phyloP scores from a whole-genome alignment of 1,140 invertebrate genomes.

The Trichonephila clavipes region DNA sequence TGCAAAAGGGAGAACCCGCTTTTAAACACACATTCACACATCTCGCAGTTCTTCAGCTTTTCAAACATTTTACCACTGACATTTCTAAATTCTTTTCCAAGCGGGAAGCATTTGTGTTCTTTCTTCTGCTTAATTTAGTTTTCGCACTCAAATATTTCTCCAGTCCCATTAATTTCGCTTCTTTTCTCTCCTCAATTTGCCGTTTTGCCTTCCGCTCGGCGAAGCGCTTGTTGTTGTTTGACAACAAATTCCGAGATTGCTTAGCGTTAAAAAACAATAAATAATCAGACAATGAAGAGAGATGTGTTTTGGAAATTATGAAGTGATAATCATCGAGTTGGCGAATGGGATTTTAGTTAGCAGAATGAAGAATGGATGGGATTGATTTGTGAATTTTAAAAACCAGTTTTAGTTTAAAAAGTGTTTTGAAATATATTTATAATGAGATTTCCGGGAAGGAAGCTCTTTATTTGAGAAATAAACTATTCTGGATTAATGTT shows the following conservation, averaged over 20 bases:
- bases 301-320: slow-evolving; percentile 1
- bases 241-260: slow-evolving; percentile 2
- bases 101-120: neutral
- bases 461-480: neutral
- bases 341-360: neutral
- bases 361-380: neutral
- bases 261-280: neutral
- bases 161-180: neutral
- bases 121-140: neutral
- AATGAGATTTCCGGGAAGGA: neutral
- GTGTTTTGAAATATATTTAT: neutral
- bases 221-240: neutral
- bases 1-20: neutral
- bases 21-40: neutral
- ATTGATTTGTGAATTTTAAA: neutral
- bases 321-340: slow-evolving; percentile 16
- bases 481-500: neutral
- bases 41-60: neutral
- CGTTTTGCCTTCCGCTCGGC: neutral
- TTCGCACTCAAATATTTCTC: neutral
- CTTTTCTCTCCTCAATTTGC: neutral
- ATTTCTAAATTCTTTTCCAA: neutral
- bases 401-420: neutral
- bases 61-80: neutral
- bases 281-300: neutral